Evolutionary conservation across 2,888 invertebrate species (phyloP), one percentile per base, ranked within the genome.

Genomic region (Eubasilissa splendida): DNA sequence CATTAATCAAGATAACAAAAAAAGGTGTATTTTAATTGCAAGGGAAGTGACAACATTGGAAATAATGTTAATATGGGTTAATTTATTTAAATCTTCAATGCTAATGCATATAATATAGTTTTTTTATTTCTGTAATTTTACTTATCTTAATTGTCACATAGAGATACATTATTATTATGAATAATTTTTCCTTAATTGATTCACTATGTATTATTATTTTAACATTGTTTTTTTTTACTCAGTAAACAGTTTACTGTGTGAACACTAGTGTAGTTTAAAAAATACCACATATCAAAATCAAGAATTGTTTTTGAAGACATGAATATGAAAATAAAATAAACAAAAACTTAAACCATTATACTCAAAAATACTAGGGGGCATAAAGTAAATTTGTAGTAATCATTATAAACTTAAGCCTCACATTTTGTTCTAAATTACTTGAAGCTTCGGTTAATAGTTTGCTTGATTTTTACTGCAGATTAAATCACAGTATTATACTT

Each of bases 221-320:
- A 58, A 58, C n/a, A 58, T 8, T 58, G 11, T 4, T 3, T 58
- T 22, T 22, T 11, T 9, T 58, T 58, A 58, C n/a, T n/a, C 9
- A 9, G 58, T 58, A 58, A 12, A 60, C n/a, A 22, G 4, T 8
- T 60, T 11, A 52, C 22, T 70, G 10, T 14, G 14, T 70, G 31
- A 33, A 58, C 58, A 42, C 42, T 42, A 42, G 42, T 73, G n/a
- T 73, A 56, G 22, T 75, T 60, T 42, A 31, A 75, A 71, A 60
- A 76, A 80, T 73, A 65, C 77, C 77, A 80, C 80, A 80, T 80
- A 80, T 80, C 80, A 80, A 73, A 80, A 80, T 73, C 71, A 76
- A 73, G 77, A 53, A 76, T 71, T 78, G 22, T 78, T 52, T 77
- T 68, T 78, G 53, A 71, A 78, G 71, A 78, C 78, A 78, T 70